Conservation (phyloP, 1,140 invertebrate genomes). For the Diuraphis noxia region DNA sequence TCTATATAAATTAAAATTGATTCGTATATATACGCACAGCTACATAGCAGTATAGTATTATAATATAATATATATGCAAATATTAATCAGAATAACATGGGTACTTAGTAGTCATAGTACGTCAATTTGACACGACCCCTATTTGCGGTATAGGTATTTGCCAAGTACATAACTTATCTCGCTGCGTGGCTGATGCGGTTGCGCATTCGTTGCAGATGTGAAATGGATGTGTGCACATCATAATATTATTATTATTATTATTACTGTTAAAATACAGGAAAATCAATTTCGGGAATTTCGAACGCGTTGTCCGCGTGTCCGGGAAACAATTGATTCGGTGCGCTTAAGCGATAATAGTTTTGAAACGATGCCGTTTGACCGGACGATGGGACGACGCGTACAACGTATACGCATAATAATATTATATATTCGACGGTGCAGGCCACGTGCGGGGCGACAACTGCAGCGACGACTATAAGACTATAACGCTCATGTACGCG, state of each 20-base stretch:
- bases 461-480: not conserved
- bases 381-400: not conserved
- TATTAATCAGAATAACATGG: not conserved
- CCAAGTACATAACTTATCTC: not conserved
- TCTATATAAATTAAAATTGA: too few relatives aligned
- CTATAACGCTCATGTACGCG: not conserved
- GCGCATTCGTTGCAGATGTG: not conserved
- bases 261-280: not conserved
- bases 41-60: too few relatives aligned
- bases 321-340: not conserved
- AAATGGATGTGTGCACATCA: not conserved
- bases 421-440: not conserved
- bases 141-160: not conserved
- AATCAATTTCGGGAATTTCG: not conserved
- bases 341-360: not conserved
- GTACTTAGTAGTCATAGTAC: not conserved
- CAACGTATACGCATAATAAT: not conserved
- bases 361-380: not conserved
- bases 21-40: too few relatives aligned
- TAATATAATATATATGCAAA: too few relatives aligned
- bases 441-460: slow-evolving; percentile 20
- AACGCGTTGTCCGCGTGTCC: not conserved
- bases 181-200: too few relatives aligned
- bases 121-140: not conserved
- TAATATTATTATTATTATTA: not conserved